Evolutionary conservation across 2,888 invertebrate species (phyloP), one percentile per base, ranked within the genome.

Genomic region (Tiphia femorata): DNA sequence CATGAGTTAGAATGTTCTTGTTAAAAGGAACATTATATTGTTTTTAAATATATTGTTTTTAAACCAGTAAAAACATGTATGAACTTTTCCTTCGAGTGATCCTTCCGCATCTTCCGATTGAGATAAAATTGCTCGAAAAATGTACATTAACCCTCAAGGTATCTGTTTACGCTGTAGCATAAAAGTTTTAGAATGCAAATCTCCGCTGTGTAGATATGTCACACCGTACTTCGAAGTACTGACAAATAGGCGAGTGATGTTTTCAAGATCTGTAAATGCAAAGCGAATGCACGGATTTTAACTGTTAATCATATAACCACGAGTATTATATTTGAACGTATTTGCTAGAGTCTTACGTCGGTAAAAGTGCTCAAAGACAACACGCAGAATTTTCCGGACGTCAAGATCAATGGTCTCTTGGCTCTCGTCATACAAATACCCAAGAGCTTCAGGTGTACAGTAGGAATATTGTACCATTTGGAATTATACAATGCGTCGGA

Each of bases 401-500:
- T 84, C 54, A 88, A 85, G 1, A 85, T 78, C 10, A 85, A 84
- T 0, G 86, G 84, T 5, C 78, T 83, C 63, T 87, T 86, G 73
- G 87, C 85, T 2, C 86, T 81, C 62, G 85, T 83, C 82, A 89
- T 84, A 2, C 87, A 85, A 41, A 88, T 83, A 49, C 85, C 73
- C 12, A 89, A 70, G 4, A 79, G 75, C 4, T 82, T 81, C 16
- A 80, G 80, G 68, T 86, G 86, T 52, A 75, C 73, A 0, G 67
- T 68, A 47, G 84, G 76, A 70, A 88, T 86, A 8, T 86, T 84
- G 43, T 86, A 83, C 88, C 89, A 88, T 3, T 85, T 85, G 58
- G 86, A 85, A 49, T 84, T 83, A 68, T 88, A 88, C 65, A 88
- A 73, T 48, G 84, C 84, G 19, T 86, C 83, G 0, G 85, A 80